Conservation (phyloP, 2,797 vertebrate species). For the Melanotaenia pygmaea region DNA sequence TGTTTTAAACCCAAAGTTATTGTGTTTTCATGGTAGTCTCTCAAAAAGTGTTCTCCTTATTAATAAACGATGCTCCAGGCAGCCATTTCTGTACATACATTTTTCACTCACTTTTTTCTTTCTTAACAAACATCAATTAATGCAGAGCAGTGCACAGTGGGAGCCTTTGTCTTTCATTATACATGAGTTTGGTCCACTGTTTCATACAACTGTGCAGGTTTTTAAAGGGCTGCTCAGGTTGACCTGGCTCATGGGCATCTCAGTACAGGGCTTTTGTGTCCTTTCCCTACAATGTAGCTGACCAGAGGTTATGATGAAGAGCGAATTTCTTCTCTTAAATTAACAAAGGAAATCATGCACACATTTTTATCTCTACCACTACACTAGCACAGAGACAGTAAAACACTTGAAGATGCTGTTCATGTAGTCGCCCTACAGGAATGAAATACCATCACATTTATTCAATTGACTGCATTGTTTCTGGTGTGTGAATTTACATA, state of each 20-base stretch:
- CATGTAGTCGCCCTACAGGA: slow-evolving; percentile 34
- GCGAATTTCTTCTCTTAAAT: slow-evolving; percentile 42
- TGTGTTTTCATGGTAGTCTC: slow-evolving; percentile 65
- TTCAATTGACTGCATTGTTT: slow-evolving; percentile 25
- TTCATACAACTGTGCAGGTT: slow-evolving; percentile 60
- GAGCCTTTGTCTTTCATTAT: slow-evolving; percentile 80
- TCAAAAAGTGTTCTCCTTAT: slow-evolving; percentile 77
- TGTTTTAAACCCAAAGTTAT: slow-evolving; percentile 67
- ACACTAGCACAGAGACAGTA: slow-evolving; percentile 11
- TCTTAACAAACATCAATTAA: slow-evolving; percentile 79
- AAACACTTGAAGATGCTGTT: slow-evolving; percentile 34
- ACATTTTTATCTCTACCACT: slow-evolving; percentile 21
- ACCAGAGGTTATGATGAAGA: slow-evolving; percentile 50
- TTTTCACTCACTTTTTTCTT: slow-evolving; percentile 65
- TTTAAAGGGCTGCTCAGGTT: slow-evolving; percentile 70
- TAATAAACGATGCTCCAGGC: slow-evolving; percentile 80
- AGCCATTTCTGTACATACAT: slow-evolving; percentile 73
- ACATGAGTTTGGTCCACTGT: slow-evolving; percentile 67
- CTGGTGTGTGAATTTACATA: not conserved
- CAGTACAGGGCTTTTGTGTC: slow-evolving; percentile 56
- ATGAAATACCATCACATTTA: slow-evolving; percentile 29
- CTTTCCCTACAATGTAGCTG: slow-evolving; percentile 46
- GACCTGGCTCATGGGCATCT: slow-evolving; percentile 77
- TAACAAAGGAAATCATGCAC: slow-evolving; percentile 21
- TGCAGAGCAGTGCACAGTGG: slow-evolving; percentile 62